A percentile compares a stretch with the other conserved stretches of the same genome.
Conservation (phyloP, 2,113 vertebrate species). For the Osmerus mordax region DNA sequence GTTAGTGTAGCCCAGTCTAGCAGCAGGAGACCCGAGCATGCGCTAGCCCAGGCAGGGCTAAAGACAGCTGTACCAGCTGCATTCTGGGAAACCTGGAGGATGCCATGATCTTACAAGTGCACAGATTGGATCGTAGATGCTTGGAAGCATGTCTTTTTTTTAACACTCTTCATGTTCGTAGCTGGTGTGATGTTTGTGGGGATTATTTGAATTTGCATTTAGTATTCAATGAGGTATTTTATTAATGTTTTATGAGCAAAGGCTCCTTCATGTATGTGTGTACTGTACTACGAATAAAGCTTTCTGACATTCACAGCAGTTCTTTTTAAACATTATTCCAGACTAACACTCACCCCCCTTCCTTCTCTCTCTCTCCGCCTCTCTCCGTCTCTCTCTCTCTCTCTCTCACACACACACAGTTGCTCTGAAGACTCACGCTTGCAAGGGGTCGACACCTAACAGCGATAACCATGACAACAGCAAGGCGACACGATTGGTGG, state of each 20-base stretch:
- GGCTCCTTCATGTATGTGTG: background rate
- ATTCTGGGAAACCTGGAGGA: background rate
- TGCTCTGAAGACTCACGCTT: constrained; percentile 53
- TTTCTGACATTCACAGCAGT: rapidly evolving
- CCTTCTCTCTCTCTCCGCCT: constrained; percentile 27
- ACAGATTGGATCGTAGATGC: background rate
- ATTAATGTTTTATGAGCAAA: constrained; percentile 10
- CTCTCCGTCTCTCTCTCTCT: constrained; percentile 5
- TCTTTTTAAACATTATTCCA: constrained; percentile 12
- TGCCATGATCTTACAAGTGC: too few relatives aligned
- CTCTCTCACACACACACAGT: constrained; percentile 45
- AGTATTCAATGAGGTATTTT: constrained; percentile 1
- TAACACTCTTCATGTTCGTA: background rate
- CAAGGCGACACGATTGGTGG: constrained; percentile 3
- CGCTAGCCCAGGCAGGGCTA: background rate
- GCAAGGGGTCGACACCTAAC: constrained; percentile 10
- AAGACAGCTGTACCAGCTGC: background rate
- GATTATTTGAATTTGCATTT: background rate
- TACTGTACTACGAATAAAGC: background rate
- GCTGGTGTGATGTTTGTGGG: background rate
- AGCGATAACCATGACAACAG: background rate
- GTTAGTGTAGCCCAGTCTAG: background rate
- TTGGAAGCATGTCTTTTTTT: background rate
- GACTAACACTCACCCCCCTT: constrained; percentile 35
- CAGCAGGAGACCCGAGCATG: background rate